Evolutionary conservation across 92 coral and sea anemone genomes (phyloP).

Genomic region (Actinernus sp.): DNA sequence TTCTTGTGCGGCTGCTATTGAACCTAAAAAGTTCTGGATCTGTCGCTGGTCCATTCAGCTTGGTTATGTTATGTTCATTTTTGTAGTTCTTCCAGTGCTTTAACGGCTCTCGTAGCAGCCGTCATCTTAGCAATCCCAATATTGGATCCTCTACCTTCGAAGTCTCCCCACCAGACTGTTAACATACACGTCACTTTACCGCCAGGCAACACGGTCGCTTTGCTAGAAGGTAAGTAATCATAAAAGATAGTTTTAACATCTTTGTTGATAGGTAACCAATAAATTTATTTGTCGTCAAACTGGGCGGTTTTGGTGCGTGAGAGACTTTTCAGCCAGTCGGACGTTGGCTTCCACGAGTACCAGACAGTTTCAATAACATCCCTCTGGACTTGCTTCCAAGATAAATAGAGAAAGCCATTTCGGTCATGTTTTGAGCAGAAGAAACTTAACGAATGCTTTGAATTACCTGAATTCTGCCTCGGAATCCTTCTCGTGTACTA

Average conservation of each 20-base stretch:
- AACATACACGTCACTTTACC: conserved; percentile 60
- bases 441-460: neutral
- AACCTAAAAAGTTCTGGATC: too few relatives aligned
- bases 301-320: too few relatives aligned
- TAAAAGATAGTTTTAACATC: too few relatives aligned
- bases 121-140: conserved; percentile 65
- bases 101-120: conserved; percentile 67
- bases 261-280: too few relatives aligned
- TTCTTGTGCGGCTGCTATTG: too few relatives aligned
- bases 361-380: too few relatives aligned
- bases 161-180: conserved; percentile 73
- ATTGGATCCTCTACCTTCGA: conserved; percentile 67
- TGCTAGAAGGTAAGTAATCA: conserved; percentile 23
- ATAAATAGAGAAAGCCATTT: neutral
- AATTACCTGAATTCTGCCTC: conserved; percentile 74
- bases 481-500: conserved; percentile 66
- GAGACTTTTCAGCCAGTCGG: too few relatives aligned
- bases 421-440: neutral
- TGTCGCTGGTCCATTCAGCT: too few relatives aligned
- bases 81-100: conserved; percentile 29
- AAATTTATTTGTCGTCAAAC: too few relatives aligned
- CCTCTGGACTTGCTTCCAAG: neutral
- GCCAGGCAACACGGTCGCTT: conserved; percentile 39
- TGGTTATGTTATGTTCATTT: too few relatives aligned
- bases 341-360: too few relatives aligned